A percentile compares a stretch with the other conserved stretches of the same genome.
Conservation (phyloP, 2,113 vertebrate species). For the Chlamydotis undulata region DNA sequence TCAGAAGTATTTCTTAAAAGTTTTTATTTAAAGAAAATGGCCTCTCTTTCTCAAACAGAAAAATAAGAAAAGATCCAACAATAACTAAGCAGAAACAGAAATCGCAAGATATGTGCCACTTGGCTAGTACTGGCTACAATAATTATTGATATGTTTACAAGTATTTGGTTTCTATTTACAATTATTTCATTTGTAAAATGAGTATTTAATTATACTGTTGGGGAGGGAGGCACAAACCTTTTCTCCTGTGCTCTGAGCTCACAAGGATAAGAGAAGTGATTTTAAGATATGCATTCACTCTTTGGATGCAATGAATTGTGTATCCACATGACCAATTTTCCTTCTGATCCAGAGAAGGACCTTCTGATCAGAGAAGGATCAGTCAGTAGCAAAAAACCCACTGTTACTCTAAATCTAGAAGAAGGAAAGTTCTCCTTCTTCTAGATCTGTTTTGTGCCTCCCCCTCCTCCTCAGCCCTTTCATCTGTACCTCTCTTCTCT, state of each 20-base stretch:
- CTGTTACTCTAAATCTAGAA: background rate
- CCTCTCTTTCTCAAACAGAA: background rate
- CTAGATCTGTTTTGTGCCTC: background rate
- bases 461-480: background rate
- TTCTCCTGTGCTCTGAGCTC: background rate
- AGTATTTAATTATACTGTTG: background rate
- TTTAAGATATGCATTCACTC: background rate
- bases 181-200: background rate
- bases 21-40: background rate
- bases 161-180: background rate
- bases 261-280: background rate
- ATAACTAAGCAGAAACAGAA: background rate
- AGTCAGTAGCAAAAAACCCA: background rate
- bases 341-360: too few species aligned
- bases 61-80: background rate
- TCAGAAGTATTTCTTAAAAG: background rate
- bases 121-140: background rate
- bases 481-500: background rate
- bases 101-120: background rate
- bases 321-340: background rate
- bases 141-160: background rate
- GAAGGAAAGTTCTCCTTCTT: background rate
- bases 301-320: background rate
- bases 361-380: background rate
- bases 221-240: background rate